Conservation (phyloP, 2,797 vertebrate genomes). For the Syndactyla subalaris region DNA sequence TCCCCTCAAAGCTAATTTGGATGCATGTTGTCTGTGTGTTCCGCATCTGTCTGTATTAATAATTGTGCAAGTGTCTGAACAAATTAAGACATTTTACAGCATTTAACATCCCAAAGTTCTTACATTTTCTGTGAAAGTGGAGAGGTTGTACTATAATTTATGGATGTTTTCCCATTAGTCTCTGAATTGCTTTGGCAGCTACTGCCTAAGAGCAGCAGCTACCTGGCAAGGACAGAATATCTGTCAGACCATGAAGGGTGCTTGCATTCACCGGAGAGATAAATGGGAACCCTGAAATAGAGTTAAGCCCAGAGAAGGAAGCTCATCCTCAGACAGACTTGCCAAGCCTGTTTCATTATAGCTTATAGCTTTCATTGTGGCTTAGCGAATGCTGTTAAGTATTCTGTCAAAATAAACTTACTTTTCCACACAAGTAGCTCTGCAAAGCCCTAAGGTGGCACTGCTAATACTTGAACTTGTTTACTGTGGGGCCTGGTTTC, state of each 20-base stretch:
- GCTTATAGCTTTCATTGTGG: slow-evolving; percentile 34
- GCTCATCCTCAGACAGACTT: slow-evolving; percentile 12
- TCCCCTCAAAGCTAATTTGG: slow-evolving; percentile 58
- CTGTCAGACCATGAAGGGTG: slow-evolving; percentile 58
- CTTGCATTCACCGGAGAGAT: slow-evolving; percentile 23
- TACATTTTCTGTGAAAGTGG: background rate
- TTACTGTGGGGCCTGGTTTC: background rate
- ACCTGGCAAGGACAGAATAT: slow-evolving; percentile 67
- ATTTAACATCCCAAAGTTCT: slow-evolving; percentile 53
- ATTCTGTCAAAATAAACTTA: slow-evolving; percentile 50
- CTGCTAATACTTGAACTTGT: background rate
- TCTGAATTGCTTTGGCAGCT: slow-evolving; percentile 62
- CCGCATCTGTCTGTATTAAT: slow-evolving; percentile 50
- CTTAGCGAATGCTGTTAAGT: slow-evolving; percentile 9
- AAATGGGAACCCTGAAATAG: slow-evolving; percentile 31
- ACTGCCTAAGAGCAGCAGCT: slow-evolving; percentile 56
- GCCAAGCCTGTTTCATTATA: slow-evolving; percentile 34
- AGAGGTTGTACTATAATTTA: slow-evolving; percentile 52
- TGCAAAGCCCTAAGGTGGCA: background rate
- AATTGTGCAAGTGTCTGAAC: slow-evolving; percentile 40
- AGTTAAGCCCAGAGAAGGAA: slow-evolving; percentile 24
- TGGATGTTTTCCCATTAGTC: slow-evolving; percentile 51
- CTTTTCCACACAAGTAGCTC: slow-evolving; percentile 27
- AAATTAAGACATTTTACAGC: slow-evolving; percentile 64
- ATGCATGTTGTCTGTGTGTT: slow-evolving; percentile 23